A percentile compares a stretch with the other conserved stretches of the same genome.
phyloP scores from a whole-genome alignment of 2,113 vertebrate species.

The Cochlearius cochlearius region DNA sequence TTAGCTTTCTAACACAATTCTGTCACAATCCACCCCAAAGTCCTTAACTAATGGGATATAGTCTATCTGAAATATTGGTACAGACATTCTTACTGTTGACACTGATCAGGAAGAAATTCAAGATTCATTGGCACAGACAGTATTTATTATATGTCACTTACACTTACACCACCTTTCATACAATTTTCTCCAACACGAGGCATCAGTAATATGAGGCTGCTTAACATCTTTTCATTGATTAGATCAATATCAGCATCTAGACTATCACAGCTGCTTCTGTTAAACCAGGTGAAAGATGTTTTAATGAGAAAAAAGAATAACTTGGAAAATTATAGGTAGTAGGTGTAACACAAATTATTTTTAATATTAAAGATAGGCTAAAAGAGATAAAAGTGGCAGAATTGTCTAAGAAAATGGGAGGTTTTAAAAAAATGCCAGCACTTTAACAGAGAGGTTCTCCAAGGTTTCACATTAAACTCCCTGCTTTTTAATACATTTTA shows the following conservation, averaged over 20 bases:
- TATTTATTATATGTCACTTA: slow-evolving; percentile 57
- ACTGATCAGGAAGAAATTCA: neutral
- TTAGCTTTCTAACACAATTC: neutral
- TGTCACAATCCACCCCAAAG: neutral
- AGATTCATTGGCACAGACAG: slow-evolving; percentile 13
- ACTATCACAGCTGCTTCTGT: neutral
- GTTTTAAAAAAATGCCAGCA: neutral
- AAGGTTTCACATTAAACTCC: neutral
- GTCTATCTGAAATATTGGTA: slow-evolving; percentile 21
- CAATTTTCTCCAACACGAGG: neutral
- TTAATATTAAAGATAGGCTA: neutral
- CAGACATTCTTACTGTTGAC: neutral
- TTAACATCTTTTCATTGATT: slow-evolving; percentile 34
- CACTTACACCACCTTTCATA: neutral
- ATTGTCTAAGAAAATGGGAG: neutral
- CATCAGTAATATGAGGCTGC: neutral
- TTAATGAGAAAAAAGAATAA: neutral
- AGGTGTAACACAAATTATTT: neutral
- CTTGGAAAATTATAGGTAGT: neutral
- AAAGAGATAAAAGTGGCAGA: neutral
- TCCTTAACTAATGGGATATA: neutral
- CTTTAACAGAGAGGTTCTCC: neutral
- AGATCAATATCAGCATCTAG: slow-evolving; percentile 27
- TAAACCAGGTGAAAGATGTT: neutral
- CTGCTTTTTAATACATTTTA: neutral